A percentile compares a stretch with the other conserved stretches of the same genome.
Conservation (phyloP, 1,140 invertebrate species). For the Wasmannia auropunctata region DNA sequence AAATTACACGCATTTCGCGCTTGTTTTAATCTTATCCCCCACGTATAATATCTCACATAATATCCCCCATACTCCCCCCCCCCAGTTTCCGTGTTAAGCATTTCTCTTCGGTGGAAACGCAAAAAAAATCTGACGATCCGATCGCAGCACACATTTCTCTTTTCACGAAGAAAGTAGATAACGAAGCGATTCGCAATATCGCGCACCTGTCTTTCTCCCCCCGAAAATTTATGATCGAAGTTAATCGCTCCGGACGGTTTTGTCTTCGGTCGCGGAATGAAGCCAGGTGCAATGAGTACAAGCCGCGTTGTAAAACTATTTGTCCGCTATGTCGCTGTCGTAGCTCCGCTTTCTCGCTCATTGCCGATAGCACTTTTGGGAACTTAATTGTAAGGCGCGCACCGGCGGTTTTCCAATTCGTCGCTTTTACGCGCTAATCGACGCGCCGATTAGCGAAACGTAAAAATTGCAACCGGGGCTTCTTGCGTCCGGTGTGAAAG, state of each 20-base stretch:
- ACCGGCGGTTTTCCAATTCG: neutral
- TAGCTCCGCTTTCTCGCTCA: conserved; percentile 36
- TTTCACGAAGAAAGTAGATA: conserved; percentile 30
- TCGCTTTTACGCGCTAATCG: neutral
- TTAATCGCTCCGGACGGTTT: neutral
- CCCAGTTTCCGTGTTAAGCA: conserved; percentile 4
- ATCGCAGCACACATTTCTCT: conserved; percentile 3
- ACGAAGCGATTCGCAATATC: neutral
- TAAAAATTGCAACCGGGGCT: conserved; percentile 17
- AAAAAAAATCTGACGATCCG: conserved; percentile 30
- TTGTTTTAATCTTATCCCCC: neutral
- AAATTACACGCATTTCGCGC: neutral
- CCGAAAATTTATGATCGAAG: conserved; percentile 23
- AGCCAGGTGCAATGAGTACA: neutral
- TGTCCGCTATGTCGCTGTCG: neutral
- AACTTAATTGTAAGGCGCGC: conserved; percentile 24
- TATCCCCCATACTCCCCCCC: neutral
- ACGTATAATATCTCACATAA: neutral
- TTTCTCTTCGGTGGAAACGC: conserved; percentile 5
- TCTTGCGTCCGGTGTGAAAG: conserved; percentile 51
- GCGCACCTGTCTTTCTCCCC: neutral
- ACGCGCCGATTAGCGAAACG: neutral
- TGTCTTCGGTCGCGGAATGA: neutral
- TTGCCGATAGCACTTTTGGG: neutral
- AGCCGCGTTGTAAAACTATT: conserved; percentile 3